Percentiles rank a stretch among this genome's conserved stretches.
phyloP scores from a whole-genome alignment of 2,888 invertebrate genomes.

The Morpho deidamia region DNA sequence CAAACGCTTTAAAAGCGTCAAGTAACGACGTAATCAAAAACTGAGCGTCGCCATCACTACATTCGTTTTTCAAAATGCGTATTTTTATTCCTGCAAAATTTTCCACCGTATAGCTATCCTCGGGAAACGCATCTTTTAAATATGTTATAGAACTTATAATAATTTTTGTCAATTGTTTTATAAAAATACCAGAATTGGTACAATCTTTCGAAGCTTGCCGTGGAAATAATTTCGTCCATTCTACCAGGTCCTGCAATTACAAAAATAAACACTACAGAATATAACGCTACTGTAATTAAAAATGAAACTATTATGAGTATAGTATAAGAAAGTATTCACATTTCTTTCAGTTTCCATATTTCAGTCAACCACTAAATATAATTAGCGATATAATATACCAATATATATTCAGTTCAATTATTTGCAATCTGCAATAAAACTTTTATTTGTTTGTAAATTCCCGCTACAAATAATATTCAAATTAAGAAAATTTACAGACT shows the following conservation, averaged over 20 bases:
- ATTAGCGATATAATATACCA: too few species aligned
- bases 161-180: slow-evolving; percentile 59
- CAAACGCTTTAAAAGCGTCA: slow-evolving; percentile 62
- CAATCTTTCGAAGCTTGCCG: slow-evolving; percentile 51
- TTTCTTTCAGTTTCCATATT: too few species aligned
- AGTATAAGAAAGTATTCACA: too few species aligned
- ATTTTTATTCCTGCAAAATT: slow-evolving; percentile 46
- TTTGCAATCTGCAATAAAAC: too few species aligned
- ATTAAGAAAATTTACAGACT: too few species aligned
- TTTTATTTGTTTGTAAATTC: too few species aligned
- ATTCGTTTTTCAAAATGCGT: slow-evolving; percentile 49
- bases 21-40: slow-evolving; percentile 49
- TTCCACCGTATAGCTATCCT: slow-evolving; percentile 46
- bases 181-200: slow-evolving; percentile 55
- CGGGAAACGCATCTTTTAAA: slow-evolving; percentile 48
- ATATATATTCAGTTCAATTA: too few species aligned
- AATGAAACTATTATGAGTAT: too few species aligned
- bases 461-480: too few species aligned
- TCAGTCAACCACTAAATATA: too few species aligned
- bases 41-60: slow-evolving; percentile 51
- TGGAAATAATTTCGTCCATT: slow-evolving; percentile 55
- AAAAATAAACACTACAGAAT: neutral
- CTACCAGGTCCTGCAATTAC: slow-evolving; percentile 40
- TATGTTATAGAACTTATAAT: slow-evolving; percentile 57
- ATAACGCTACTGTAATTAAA: too few species aligned